Percentiles rank a stretch among this genome's conserved stretches.
Evolutionary conservation across 2,888 invertebrate species (phyloP).

Genomic region (Trissoscelio sp.): DNA sequence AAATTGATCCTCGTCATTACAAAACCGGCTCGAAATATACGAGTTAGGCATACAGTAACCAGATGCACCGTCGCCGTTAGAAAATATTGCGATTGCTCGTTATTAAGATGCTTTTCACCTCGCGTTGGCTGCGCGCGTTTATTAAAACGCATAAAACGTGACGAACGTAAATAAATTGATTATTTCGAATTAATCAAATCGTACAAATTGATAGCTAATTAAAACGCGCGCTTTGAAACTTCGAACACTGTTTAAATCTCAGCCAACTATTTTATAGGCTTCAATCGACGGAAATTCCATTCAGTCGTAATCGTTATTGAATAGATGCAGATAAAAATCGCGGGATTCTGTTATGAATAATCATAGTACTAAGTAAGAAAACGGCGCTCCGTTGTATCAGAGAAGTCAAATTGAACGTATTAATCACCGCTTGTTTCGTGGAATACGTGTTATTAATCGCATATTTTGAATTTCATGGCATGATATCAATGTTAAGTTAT

Average conservation of each 20-base stretch:
- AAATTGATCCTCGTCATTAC: constrained; percentile 42
- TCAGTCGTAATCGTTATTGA: constrained; percentile 6
- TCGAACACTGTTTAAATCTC: neutral
- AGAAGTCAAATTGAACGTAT: constrained; percentile 28
- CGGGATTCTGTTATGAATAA: constrained; percentile 17
- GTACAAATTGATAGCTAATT: constrained; percentile 31
- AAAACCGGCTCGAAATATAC: constrained; percentile 28
- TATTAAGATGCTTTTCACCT: constrained; percentile 17
- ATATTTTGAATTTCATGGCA: constrained; percentile 39
- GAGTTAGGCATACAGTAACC: constrained; percentile 9
- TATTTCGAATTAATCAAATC: constrained; percentile 15
- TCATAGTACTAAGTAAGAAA: constrained; percentile 7
- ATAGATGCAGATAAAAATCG: constrained; percentile 1
- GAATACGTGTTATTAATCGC: constrained; percentile 43
- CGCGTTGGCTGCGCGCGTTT: constrained; percentile 4
- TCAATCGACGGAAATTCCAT: constrained; percentile 5
- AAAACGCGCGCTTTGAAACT: constrained; percentile 8
- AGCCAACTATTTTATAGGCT: neutral
- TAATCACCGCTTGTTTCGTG: constrained; percentile 27
- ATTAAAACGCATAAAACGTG: constrained; percentile 24
- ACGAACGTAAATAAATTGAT: constrained; percentile 19
- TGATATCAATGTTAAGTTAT: constrained; percentile 14
- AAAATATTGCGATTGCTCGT: constrained; percentile 21
- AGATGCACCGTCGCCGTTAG: constrained; percentile 22
- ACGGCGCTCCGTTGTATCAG: constrained; percentile 3